A percentile compares a stretch with the other conserved stretches of the same genome.
These are phyloP conservation scores for Misgurnus anguillicaudatus DNA, from an alignment of 2,113 vertebrate species.

Conservation along the genomic window DNA sequence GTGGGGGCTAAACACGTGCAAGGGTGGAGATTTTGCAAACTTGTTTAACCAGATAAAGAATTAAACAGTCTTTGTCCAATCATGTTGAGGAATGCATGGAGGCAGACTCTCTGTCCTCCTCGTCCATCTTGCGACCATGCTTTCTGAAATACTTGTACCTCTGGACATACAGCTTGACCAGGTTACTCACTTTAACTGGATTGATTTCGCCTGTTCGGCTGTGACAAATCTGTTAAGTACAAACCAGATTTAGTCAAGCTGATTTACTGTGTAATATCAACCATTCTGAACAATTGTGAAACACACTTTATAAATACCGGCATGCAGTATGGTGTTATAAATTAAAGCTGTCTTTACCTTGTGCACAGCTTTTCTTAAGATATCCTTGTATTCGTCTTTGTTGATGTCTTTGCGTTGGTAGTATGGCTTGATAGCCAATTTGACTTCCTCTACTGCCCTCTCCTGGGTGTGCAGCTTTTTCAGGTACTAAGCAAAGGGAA, in stretches of 20 bases:
- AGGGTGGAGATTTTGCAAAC: conserved; percentile 32
- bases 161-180: conserved; percentile 90
- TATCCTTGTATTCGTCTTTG: conserved; percentile 95
- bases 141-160: conserved; percentile 93
- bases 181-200: conserved; percentile 90
- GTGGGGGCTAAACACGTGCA: conserved; percentile 49
- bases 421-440: conserved; percentile 91
- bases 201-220: conserved; percentile 94
- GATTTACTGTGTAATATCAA: background rate
- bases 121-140: conserved; percentile 87
- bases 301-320: background rate
- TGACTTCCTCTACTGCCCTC: conserved; percentile 92
- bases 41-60: conserved; percentile 31
- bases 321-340: background rate
- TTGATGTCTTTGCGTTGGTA: conserved; percentile 95
- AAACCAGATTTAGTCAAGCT: conserved; percentile 9
- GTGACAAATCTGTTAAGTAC: conserved; percentile 84
- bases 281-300: background rate
- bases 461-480: conserved; percentile 96
- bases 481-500: conserved; percentile 76
- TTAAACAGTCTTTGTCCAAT: conserved; percentile 33
- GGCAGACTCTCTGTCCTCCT: conserved; percentile 73
- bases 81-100: conserved; percentile 66
- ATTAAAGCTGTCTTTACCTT: conserved; percentile 75
- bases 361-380: conserved; percentile 91